A percentile compares a stretch with the other conserved stretches of the same genome.
These are phyloP conservation scores for Heteromormyrus szaboi DNA, from an alignment of 2,797 vertebrate genomes.

Conservation along the genomic window DNA sequence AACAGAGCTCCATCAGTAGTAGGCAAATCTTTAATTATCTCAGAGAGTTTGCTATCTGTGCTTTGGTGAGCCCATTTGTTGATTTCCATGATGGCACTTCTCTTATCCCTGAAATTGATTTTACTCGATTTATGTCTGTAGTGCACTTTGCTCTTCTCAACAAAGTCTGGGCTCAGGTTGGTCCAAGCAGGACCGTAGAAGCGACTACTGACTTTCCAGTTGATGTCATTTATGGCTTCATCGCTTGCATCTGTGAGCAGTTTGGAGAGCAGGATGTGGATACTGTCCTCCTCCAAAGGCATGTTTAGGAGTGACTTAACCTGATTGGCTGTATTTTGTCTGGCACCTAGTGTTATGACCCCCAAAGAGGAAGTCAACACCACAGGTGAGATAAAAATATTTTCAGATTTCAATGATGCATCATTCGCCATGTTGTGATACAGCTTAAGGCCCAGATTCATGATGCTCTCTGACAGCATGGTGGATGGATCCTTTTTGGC, in stretches of 20 bases:
- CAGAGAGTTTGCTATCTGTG: constrained; percentile 19
- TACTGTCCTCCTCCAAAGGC: constrained; percentile 13
- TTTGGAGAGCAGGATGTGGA: constrained; percentile 20
- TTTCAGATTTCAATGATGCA: constrained; percentile 12
- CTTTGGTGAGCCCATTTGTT: constrained; percentile 25
- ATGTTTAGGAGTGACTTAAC: constrained; percentile 25
- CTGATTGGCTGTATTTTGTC: constrained; percentile 25
- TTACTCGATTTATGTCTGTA: constrained; percentile 18
- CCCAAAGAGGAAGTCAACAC: constrained; percentile 29
- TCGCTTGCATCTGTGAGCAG: constrained; percentile 21
- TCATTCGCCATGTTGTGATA: constrained; percentile 26
- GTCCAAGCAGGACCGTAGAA: constrained; percentile 17
- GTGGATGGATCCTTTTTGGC: constrained; percentile 15
- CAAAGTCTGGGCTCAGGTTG: constrained; percentile 15
- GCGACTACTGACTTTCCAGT: constrained; percentile 28
- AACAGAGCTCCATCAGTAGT: constrained; percentile 25
- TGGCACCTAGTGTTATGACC: constrained; percentile 29
- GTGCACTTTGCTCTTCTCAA: constrained; percentile 23
- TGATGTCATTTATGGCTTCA: constrained; percentile 15
- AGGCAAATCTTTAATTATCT: constrained; percentile 19
- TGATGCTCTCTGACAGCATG: constrained; percentile 19
- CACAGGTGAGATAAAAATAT: constrained; percentile 27
- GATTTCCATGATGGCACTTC: constrained; percentile 16
- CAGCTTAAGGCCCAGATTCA: constrained; percentile 19
- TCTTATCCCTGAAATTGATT: constrained; percentile 28